phyloP scores from a whole-genome alignment of 2,888 invertebrate species.

The Lacanobia oleracea region DNA sequence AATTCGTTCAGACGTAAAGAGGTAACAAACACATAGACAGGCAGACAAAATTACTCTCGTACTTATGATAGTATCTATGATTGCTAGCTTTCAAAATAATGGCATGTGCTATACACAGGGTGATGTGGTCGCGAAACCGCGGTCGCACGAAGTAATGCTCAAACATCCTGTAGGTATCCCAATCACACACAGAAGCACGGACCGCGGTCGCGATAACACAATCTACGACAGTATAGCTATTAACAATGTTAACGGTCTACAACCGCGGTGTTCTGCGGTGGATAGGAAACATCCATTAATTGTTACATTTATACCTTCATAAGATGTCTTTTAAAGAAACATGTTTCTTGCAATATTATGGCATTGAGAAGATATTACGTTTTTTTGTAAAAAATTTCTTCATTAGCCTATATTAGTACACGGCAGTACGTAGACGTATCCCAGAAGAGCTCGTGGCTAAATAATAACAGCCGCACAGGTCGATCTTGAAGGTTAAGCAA shows the following conservation, averaged over 20 bases:
- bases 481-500: no score
- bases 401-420: no score
- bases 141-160: neutral
- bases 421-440: no score
- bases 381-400: no score
- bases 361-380: neutral
- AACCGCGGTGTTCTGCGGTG: constrained; percentile 22
- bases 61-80: no score
- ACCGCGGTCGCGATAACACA: constrained; percentile 19
- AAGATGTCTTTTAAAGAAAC: constrained; percentile 6
- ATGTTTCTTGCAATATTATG: constrained; percentile 22
- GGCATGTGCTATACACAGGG: neutral
- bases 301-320: neutral
- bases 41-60: no score
- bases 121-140: neutral
- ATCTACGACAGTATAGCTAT: constrained; percentile 5
- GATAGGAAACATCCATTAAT: constrained; percentile 16
- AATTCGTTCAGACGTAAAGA: no score
- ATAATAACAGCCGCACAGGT: no score
- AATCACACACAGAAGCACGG: constrained; percentile 4
- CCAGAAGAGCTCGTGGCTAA: no score
- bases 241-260: constrained; percentile 24
- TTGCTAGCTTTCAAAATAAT: no score
- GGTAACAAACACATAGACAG: no score
- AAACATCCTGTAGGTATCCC: neutral